Conservation (phyloP, 2,797 vertebrate species). For the Enteromius trimaculatus region DNA sequence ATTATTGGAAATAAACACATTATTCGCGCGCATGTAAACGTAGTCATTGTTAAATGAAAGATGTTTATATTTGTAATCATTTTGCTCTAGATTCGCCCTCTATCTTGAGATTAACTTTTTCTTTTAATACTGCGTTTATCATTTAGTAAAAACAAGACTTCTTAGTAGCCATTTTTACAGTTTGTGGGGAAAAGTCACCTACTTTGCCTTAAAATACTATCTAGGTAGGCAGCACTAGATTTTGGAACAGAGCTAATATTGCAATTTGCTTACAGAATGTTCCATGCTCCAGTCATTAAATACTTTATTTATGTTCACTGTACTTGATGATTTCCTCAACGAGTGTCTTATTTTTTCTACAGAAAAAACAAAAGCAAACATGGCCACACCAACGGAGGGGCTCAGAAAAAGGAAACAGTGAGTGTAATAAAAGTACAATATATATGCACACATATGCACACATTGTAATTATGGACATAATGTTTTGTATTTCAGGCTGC, state of each 20-base stretch:
- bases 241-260: neutral
- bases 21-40: no score
- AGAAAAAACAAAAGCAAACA: conserved; percentile 83
- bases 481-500: conserved; percentile 67
- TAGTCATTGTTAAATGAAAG: neutral
- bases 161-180: no score
- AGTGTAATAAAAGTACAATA: conserved; percentile 51
- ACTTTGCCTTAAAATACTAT: neutral
- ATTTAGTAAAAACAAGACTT: no score
- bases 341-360: conserved; percentile 58
- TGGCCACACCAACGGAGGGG: conserved; percentile 73
- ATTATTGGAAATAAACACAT: no score
- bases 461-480: neutral
- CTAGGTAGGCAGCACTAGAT: neutral
- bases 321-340: neutral
- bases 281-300: neutral
- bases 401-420: conserved; percentile 79
- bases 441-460: neutral
- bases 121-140: neutral
- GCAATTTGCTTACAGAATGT: neutral
- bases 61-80: neutral
- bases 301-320: neutral
- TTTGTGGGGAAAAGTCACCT: neutral
- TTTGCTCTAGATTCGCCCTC: neutral
- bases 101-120: neutral